Evolutionary conservation across 2,113 vertebrate genomes (phyloP).

Genomic region (Cynopterus brachyotis): DNA sequence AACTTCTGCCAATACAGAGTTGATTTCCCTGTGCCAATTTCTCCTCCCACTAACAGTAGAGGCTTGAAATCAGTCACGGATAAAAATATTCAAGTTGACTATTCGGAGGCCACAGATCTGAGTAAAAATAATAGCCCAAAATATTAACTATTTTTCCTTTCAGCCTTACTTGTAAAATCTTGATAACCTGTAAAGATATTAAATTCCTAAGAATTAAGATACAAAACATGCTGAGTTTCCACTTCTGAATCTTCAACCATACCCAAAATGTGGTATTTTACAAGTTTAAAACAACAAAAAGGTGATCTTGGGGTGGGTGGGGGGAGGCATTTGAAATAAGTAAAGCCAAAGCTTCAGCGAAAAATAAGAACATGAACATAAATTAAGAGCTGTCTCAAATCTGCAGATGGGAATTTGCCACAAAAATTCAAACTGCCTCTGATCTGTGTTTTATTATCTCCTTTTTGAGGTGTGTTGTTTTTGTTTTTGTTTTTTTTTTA

Average conservation of each 20-base stretch:
- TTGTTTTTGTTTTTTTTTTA: background rate
- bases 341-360: constrained; percentile 3
- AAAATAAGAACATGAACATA: background rate
- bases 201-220: constrained; percentile 54
- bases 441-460: background rate
- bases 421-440: constrained; percentile 25
- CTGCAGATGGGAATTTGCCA: constrained; percentile 20
- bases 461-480: background rate
- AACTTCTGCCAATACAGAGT: constrained; percentile 15
- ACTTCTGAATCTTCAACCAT: constrained; percentile 22
- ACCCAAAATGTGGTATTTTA: background rate
- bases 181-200: constrained; percentile 37
- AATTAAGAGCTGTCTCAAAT: constrained; percentile 40
- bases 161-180: background rate
- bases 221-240: constrained; percentile 35
- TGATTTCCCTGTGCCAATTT: background rate
- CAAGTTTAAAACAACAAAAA: constrained; percentile 13
- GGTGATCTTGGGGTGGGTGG: background rate
- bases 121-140: constrained; percentile 42
- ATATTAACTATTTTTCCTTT: constrained; percentile 50
- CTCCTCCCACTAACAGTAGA: background rate
- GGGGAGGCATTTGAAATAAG: background rate
- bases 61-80: background rate
- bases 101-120: background rate
- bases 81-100: constrained; percentile 53